phyloP scores from a whole-genome alignment of 2,888 invertebrate genomes.

The Choreutis nemorana region DNA sequence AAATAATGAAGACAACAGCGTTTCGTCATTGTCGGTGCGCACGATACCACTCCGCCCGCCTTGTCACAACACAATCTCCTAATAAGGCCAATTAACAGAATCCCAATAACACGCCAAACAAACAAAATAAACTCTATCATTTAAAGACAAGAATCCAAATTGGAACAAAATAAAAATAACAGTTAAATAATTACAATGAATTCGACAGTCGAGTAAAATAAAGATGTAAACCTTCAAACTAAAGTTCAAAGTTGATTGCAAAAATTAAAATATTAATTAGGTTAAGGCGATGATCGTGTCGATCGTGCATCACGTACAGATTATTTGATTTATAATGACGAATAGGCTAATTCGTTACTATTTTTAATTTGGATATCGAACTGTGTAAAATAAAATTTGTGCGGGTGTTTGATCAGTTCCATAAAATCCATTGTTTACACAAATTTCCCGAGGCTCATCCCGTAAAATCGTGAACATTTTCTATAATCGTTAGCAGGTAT shows the following conservation, averaged over 20 bases:
- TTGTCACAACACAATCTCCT: slow-evolving; percentile 66
- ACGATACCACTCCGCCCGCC: slow-evolving; percentile 62
- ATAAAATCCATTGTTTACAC: slow-evolving; percentile 28
- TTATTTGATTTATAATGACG: too few relatives aligned
- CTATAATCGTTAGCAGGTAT: slow-evolving; percentile 38
- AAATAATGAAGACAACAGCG: slow-evolving; percentile 66
- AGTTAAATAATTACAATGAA: too few relatives aligned
- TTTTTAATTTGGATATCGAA: too few relatives aligned
- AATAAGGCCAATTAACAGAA: slow-evolving; percentile 65
- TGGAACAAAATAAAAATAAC: too few relatives aligned
- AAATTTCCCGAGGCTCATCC: slow-evolving; percentile 33
- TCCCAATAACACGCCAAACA: slow-evolving; percentile 25
- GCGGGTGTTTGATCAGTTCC: slow-evolving; percentile 17
- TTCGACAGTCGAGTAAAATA: slow-evolving; percentile 44
- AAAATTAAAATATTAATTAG: slow-evolving; percentile 29
- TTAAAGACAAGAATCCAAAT: slow-evolving; percentile 22
- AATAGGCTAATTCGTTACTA: too few relatives aligned
- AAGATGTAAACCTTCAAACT: slow-evolving; percentile 40
- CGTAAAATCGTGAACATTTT: slow-evolving; percentile 34
- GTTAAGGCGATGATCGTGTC: slow-evolving; percentile 37
- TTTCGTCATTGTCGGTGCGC: slow-evolving; percentile 66
- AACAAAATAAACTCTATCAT: slow-evolving; percentile 37
- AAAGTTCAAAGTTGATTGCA: slow-evolving; percentile 63
- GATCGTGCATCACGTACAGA: slow-evolving; percentile 30
- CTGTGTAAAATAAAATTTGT: slow-evolving; percentile 8